Evolutionary conservation across 2,888 invertebrate genomes (phyloP), one percentile per base, ranked within the genome.

Genomic region (Drosophila heteroneura): DNA sequence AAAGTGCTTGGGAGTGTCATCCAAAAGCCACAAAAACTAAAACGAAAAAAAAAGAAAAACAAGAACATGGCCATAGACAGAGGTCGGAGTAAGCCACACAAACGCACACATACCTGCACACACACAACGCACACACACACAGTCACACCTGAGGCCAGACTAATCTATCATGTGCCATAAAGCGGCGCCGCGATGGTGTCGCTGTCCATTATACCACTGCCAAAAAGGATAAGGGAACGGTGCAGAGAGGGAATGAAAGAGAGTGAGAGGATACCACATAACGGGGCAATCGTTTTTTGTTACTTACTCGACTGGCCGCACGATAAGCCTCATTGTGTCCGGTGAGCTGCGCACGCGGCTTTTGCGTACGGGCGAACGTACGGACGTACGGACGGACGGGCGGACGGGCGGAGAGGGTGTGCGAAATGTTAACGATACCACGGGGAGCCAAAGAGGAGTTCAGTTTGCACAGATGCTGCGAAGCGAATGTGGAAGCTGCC

Each of bases 151-250:
- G 87, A 76, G 89, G 77, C 89, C 85, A 75, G 86, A 81, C 87
- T 88, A 90, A 88, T 88, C 87, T 88, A 90, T 88, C 91, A 88
- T 88, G 91, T 89, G 91, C 82, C 88, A 85, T 89, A 88, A 85
- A 88, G 89, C 81, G 91, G 68, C 73, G 76, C 59, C 66, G 44
- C 74, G 69, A 59, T 56, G 65, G 68, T 65, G 82, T 70, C 70
- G 81, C 59, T 69, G 59, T 59, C 65, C 79, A 72, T 80, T 76
- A 72, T 76, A 28, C 52, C 61, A 57, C 59, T 37, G 56, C 56
- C 56, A 28, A 37, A 73, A 35, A 39, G 22, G 44, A 54, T 53
- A 58, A 26, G 12, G 22, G 12, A 39, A 12, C 10, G 28, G 5
- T 6, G 19, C 6, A 28, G 28, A 28, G 10, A 19, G 19, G 47